These are phyloP conservation scores for Garrulus glandarius DNA, from an alignment of 2,797 vertebrate species.

Conservation along the genomic window DNA sequence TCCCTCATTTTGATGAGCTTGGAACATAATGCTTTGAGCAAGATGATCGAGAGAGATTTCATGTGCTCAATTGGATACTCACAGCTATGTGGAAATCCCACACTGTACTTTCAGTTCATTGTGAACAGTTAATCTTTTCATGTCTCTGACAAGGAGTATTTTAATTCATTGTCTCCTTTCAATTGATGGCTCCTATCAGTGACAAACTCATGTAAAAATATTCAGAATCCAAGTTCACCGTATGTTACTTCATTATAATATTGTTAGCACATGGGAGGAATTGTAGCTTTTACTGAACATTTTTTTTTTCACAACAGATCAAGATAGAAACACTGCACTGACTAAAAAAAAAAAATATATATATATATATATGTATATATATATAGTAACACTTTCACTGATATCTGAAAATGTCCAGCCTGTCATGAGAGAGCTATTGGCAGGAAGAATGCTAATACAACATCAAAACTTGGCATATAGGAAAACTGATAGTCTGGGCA, in stretches of 20 bases:
- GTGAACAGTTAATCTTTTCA: background rate
- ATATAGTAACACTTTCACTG: background rate
- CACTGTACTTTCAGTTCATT: background rate
- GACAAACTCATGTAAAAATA: background rate
- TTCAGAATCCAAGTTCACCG: background rate
- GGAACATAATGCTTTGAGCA: background rate
- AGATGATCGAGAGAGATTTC: background rate
- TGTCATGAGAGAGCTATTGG: background rate
- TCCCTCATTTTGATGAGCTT: background rate
- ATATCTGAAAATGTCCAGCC: background rate
- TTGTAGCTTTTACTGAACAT: background rate
- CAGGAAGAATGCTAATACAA: background rate
- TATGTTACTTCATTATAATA: background rate
- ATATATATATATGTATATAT: background rate
- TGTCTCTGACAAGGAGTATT: background rate
- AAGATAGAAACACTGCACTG: background rate
- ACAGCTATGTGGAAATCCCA: background rate
- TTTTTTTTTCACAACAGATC: background rate
- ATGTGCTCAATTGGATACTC: background rate
- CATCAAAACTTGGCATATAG: background rate
- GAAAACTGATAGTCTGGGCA: background rate
- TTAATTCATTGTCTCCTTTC: background rate
- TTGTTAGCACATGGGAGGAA: background rate
- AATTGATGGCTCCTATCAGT: background rate
- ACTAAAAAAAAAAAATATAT: background rate